Conservation (phyloP, 2,888 invertebrate species). For the Philopedon plagiatum region DNA sequence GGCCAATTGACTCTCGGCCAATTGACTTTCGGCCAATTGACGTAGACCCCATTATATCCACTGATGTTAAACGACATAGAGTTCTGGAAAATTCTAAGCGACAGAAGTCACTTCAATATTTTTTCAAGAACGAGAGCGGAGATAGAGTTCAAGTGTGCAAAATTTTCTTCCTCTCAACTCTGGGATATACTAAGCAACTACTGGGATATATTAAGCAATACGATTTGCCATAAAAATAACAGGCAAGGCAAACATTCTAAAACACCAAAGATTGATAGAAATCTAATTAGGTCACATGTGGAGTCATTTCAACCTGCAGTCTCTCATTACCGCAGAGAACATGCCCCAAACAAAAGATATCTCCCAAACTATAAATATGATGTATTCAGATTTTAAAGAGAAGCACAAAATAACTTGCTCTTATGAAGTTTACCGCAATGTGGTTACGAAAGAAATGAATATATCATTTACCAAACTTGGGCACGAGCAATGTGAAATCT, state of each 20-base stretch:
- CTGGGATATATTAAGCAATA: too few relatives aligned
- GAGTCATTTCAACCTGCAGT: constrained; percentile 21
- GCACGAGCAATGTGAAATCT: too few relatives aligned
- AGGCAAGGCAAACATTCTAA: too few relatives aligned
- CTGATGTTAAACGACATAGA: constrained; percentile 15
- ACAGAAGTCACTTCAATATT: constrained; percentile 20
- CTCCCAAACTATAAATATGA: too few relatives aligned
- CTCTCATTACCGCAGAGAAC: constrained; percentile 23
- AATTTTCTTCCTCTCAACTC: neutral
- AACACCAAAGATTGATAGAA: too few relatives aligned
- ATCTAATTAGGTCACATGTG: neutral
- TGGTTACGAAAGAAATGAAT: constrained; percentile 24
- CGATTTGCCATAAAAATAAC: too few relatives aligned
- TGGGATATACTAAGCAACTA: too few relatives aligned
- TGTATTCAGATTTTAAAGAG: constrained; percentile 26
- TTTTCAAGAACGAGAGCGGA: neutral
- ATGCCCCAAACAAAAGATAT: too few relatives aligned
- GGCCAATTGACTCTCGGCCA: too few relatives aligned
- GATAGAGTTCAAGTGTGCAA: neutral
- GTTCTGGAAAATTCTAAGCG: constrained; percentile 20
- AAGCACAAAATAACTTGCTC: constrained; percentile 22
- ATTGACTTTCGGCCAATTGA: too few relatives aligned
- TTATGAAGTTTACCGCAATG: constrained; percentile 23
- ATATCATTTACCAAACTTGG: too few relatives aligned
- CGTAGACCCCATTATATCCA: too few relatives aligned